These are phyloP conservation scores for Ditylenchus dipsaci DNA, from an alignment of 1,140 invertebrate species.

Conservation along the genomic window DNA sequence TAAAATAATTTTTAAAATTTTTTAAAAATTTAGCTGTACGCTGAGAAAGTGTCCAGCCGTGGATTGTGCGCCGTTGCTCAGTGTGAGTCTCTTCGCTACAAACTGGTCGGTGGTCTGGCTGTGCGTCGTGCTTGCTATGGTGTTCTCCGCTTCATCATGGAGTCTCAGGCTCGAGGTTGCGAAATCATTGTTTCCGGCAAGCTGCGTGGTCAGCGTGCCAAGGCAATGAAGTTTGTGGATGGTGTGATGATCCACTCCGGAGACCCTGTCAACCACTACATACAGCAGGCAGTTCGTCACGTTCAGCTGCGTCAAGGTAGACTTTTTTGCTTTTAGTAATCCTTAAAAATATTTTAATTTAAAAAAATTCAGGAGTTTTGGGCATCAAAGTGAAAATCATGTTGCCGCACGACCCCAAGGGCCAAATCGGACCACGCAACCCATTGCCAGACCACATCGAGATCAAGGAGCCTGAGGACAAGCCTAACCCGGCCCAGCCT, in stretches of 20 bases:
- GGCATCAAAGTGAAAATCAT: slow-evolving; percentile 99
- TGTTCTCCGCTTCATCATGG: slow-evolving; percentile 98
- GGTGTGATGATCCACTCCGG: slow-evolving; percentile 98
- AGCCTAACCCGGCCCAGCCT: slow-evolving; percentile 44
- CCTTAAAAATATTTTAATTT: background rate
- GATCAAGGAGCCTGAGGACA: slow-evolving; percentile 48
- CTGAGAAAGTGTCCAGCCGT: slow-evolving; percentile 93
- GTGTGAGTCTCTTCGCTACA: slow-evolving; percentile 95
- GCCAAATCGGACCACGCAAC: slow-evolving; percentile 92
- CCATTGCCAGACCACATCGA: slow-evolving; percentile 91
- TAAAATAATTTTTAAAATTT: too few relatives aligned
- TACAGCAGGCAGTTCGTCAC: slow-evolving; percentile 92
- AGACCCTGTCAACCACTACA: slow-evolving; percentile 92
- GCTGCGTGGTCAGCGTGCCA: slow-evolving; percentile 94
- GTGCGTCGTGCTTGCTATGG: slow-evolving; percentile 91
- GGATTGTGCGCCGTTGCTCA: slow-evolving; percentile 98
- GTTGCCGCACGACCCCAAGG: slow-evolving; percentile 92
- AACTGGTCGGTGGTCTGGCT: slow-evolving; percentile 88
- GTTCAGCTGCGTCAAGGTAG: slow-evolving; percentile 88
- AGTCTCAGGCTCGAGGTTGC: slow-evolving; percentile 88
- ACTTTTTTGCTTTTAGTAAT: slow-evolving; percentile 1
- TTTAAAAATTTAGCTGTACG: slow-evolving; percentile 71
- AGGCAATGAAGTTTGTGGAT: slow-evolving; percentile 99
- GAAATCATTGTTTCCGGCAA: slow-evolving; percentile 99
- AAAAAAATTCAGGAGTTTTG: slow-evolving; percentile 65